A percentile compares a stretch with the other conserved stretches of the same genome.
These are phyloP conservation scores for Drosophila guanche DNA, from an alignment of 1,140 invertebrate species.

Conservation along the genomic window DNA sequence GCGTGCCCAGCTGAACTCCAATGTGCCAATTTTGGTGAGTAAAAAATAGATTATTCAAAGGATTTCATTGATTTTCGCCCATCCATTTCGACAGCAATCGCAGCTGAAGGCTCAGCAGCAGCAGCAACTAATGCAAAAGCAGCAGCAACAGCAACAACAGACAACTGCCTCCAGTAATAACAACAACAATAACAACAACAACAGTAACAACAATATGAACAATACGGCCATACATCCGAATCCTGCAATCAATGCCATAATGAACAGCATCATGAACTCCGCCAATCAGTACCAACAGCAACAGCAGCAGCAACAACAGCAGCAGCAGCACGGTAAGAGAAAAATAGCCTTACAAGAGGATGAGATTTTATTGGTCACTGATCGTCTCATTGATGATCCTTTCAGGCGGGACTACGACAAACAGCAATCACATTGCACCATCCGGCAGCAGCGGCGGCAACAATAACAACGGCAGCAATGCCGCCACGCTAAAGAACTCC, in stretches of 20 bases:
- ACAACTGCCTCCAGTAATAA: constrained; percentile 50
- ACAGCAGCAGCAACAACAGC: constrained; percentile 85
- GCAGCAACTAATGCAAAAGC: constrained; percentile 67
- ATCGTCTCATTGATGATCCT: no score
- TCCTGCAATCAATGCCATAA: constrained; percentile 89
- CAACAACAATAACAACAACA: constrained; percentile 47
- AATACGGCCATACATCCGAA: constrained; percentile 87
- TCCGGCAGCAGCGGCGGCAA: constrained; percentile 33
- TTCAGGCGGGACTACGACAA: constrained; percentile 18
- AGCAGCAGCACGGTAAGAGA: constrained; percentile 84
- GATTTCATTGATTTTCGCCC: not conserved
- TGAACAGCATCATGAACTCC: constrained; percentile 91
- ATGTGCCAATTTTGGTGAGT: constrained; percentile 85
- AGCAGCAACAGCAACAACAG: constrained; percentile 51
- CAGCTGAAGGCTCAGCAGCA: constrained; percentile 85
- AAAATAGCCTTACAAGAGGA: no score
- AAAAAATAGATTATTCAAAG: not conserved
- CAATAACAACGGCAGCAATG: constrained; percentile 59
- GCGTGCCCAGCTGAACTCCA: constrained; percentile 83
- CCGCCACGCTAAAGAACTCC: constrained; percentile 83
- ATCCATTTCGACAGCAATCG: constrained; percentile 84
- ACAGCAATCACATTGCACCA: constrained; percentile 36
- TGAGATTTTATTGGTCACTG: no score
- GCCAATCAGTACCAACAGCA: constrained; percentile 90
- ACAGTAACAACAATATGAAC: constrained; percentile 74